Percentiles rank a stretch among this genome's conserved stretches.
Conservation (phyloP, 2,797 vertebrate species). For the Danio jaintianensis region DNA sequence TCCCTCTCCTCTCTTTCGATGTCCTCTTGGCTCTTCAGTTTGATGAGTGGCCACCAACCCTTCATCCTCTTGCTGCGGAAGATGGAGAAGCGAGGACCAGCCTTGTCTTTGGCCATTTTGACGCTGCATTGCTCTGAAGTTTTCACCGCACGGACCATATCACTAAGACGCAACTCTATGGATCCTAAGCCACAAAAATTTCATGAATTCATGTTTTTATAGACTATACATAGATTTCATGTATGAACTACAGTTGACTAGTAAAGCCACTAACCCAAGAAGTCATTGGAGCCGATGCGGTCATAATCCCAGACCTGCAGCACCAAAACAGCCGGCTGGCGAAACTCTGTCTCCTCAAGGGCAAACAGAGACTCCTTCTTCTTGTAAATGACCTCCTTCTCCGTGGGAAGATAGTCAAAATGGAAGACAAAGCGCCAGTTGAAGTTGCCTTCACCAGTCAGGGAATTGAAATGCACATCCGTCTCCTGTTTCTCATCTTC, state of each 20-base stretch:
- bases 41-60: slow-evolving; percentile 93
- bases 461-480: slow-evolving; percentile 94
- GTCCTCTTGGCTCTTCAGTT: slow-evolving; percentile 84
- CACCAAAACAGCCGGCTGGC: slow-evolving; percentile 86
- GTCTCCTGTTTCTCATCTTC: slow-evolving; percentile 95
- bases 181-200: slow-evolving; percentile 77
- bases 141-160: slow-evolving; percentile 89
- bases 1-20: slow-evolving; percentile 83
- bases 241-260: neutral
- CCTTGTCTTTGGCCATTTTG: slow-evolving; percentile 84
- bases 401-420: slow-evolving; percentile 91
- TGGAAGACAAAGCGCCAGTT: slow-evolving; percentile 93
- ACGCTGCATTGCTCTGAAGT: slow-evolving; percentile 82
- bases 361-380: slow-evolving; percentile 91
- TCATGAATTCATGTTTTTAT: neutral
- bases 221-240: neutral
- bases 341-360: slow-evolving; percentile 88
- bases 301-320: slow-evolving; percentile 97
- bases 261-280: slow-evolving; percentile 83
- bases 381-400: slow-evolving; percentile 89
- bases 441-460: slow-evolving; percentile 96
- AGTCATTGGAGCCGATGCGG: slow-evolving; percentile 90
- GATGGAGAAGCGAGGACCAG: slow-evolving; percentile 86
- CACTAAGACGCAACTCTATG: slow-evolving; percentile 85
- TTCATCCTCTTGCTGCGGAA: slow-evolving; percentile 88